Percentiles rank a stretch among this genome's conserved stretches.
Evolutionary conservation across 64 coral and sea anemone genomes (phyloP).

Genomic region (Porites lutea): DNA sequence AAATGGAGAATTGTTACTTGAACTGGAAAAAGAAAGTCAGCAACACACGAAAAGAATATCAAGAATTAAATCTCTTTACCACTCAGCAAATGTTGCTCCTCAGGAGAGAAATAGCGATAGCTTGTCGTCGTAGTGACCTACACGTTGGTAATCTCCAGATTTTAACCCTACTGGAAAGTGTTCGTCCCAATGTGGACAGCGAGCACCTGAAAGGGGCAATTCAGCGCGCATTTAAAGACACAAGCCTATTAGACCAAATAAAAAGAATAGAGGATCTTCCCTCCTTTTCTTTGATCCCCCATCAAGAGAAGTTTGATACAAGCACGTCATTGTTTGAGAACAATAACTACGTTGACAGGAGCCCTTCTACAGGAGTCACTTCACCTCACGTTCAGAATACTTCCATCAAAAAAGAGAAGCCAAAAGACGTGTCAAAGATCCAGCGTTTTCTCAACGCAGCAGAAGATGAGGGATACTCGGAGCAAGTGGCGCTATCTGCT

Average conservation of each 20-base stretch:
- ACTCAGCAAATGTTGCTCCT: conserved; percentile 73
- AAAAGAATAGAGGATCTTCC: not conserved
- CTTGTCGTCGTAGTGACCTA: conserved; percentile 9
- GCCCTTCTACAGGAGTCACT: not conserved
- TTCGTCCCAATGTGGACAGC: conserved; percentile 6
- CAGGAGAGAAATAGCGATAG: conserved; percentile 53
- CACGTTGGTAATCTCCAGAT: conserved; percentile 39
- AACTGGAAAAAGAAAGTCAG: conserved; percentile 61
- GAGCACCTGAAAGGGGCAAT: conserved; percentile 10
- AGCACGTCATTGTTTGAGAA: not conserved
- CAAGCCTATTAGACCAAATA: not conserved
- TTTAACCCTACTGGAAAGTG: conserved; percentile 69
- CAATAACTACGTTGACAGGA: not conserved
- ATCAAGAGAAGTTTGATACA: not conserved
- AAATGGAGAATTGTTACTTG: conserved; percentile 42
- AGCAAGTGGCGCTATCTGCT: conserved; percentile 41
- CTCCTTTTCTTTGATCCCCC: not conserved
- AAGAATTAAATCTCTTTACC: conserved; percentile 72
- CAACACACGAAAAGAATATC: conserved; percentile 20
- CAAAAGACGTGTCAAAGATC: conserved; percentile 13
- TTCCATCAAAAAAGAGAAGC: not conserved
- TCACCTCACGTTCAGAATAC: not conserved
- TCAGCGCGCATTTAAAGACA: conserved; percentile 31
- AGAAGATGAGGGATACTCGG: conserved; percentile 26
- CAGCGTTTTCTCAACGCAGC: not conserved